Evolutionary conservation across 2,888 invertebrate genomes (phyloP).

Genomic region (Pediacus dermestoides): DNA sequence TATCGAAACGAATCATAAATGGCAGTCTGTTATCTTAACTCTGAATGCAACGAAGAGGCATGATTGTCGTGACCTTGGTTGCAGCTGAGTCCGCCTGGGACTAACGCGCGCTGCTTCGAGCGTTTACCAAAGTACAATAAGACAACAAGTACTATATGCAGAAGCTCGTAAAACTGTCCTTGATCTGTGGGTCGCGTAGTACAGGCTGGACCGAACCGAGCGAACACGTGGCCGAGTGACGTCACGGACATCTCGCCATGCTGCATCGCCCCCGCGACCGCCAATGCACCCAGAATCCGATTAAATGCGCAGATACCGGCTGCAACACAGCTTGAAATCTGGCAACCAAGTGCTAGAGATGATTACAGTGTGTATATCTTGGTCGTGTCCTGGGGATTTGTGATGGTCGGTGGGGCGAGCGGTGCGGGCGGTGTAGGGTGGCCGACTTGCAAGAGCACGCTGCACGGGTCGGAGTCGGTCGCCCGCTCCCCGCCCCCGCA

Average conservation of each 20-base stretch:
- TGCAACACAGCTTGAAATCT: constrained; percentile 45
- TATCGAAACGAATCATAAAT: constrained; percentile 22
- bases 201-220: constrained; percentile 42
- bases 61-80: constrained; percentile 48
- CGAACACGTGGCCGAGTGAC: constrained; percentile 49
- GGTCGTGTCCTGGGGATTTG: constrained; percentile 47
- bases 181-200: constrained; percentile 53
- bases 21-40: constrained; percentile 34
- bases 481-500: constrained; percentile 39
- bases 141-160: constrained; percentile 47
- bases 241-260: constrained; percentile 49
- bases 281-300: constrained; percentile 41
- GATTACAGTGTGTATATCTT: constrained; percentile 49
- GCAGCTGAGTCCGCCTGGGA: constrained; percentile 31
- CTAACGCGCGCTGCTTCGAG: constrained; percentile 41
- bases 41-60: constrained; percentile 41
- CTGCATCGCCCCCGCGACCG: constrained; percentile 41
- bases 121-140: constrained; percentile 42
- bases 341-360: constrained; percentile 46
- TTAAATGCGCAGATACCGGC: constrained; percentile 47
- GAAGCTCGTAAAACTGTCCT: constrained; percentile 53
- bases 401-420: constrained; percentile 36
- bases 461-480: constrained; percentile 26
- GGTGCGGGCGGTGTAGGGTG: constrained; percentile 24
- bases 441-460: constrained; percentile 41